Evolutionary conservation across 2,113 vertebrate species (phyloP).

Genomic region (Corythoichthys intestinalis): DNA sequence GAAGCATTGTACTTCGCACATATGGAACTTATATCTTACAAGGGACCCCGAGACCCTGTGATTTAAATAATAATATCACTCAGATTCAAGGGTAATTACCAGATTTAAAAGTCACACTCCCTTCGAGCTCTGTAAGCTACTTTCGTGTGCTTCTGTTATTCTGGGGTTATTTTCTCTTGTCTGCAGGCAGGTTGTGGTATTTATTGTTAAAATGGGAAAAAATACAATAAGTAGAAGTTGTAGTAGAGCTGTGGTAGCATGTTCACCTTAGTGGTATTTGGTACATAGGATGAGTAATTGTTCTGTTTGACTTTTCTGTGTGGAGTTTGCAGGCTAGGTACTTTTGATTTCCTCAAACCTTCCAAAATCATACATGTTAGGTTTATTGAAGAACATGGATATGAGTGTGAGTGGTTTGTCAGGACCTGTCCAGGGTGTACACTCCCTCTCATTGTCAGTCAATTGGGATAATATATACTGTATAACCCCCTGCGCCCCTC

Average conservation of each 20-base stretch:
- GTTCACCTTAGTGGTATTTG: too few species aligned
- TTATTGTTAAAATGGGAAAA: not conserved
- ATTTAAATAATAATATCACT: conserved; percentile 66
- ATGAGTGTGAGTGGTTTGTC: not conserved
- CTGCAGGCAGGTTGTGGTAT: conserved; percentile 11
- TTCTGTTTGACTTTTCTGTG: too few species aligned
- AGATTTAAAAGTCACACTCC: conserved; percentile 28
- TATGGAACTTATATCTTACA: conserved; percentile 29
- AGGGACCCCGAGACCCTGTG: conserved; percentile 36
- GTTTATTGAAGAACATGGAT: not conserved
- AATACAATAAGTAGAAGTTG: not conserved
- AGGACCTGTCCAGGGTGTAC: too few species aligned
- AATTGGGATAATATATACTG: too few species aligned
- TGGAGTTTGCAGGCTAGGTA: not conserved
- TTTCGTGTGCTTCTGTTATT: conserved; percentile 20
- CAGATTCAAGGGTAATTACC: conserved; percentile 64
- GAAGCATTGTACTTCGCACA: conserved; percentile 11
- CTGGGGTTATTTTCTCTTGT: conserved; percentile 25
- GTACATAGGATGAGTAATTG: too few species aligned
- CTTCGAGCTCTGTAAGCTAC: conserved; percentile 4
- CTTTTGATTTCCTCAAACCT: not conserved
- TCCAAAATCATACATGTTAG: not conserved
- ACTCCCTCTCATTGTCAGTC: too few species aligned
- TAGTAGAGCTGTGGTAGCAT: not conserved
- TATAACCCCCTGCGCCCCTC: too few species aligned